Percentiles rank a stretch among this genome's conserved stretches.
phyloP scores from a whole-genome alignment of 2,888 invertebrate genomes.

The Chaetogeoica ovagalla region DNA sequence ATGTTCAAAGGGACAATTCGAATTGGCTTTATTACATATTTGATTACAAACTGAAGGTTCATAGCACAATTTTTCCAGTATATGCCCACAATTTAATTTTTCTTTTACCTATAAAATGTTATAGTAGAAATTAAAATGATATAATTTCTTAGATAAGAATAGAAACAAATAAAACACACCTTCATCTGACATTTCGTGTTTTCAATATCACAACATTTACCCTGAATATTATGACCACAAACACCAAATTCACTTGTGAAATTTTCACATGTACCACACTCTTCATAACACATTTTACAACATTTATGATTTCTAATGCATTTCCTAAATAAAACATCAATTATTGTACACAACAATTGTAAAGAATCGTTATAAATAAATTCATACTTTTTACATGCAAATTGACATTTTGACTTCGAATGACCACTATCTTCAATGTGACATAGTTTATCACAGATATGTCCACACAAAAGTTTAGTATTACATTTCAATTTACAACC shows the following conservation, averaged over 20 bases:
- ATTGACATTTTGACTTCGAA: constrained; percentile 62
- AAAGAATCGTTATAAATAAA: background rate
- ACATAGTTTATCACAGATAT: constrained; percentile 65
- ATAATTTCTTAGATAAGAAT: background rate
- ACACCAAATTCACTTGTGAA: background rate
- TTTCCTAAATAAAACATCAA: constrained; percentile 21
- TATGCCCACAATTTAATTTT: constrained; percentile 63
- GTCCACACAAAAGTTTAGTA: constrained; percentile 67
- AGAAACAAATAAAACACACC: constrained; percentile 7
- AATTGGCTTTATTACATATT: constrained; percentile 14
- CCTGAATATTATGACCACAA: constrained; percentile 22
- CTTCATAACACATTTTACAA: constrained; percentile 61
- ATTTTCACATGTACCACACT: constrained; percentile 58
- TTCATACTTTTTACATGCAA: constrained; percentile 60
- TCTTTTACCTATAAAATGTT: constrained; percentile 60
- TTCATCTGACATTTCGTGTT: constrained; percentile 1
- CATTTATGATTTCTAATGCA: constrained; percentile 56
- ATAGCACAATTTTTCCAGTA: constrained; percentile 10
- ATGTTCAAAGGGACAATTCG: constrained; percentile 26
- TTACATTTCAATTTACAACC: constrained; percentile 67
- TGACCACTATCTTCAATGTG: constrained; percentile 69
- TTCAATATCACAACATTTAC: constrained; percentile 30
- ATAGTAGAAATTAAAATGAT: background rate
- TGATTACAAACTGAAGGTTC: constrained; percentile 14
- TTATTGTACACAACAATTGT: background rate